Conservation (phyloP, 2,113 vertebrate genomes). For the Macaca nemestrina region DNA sequence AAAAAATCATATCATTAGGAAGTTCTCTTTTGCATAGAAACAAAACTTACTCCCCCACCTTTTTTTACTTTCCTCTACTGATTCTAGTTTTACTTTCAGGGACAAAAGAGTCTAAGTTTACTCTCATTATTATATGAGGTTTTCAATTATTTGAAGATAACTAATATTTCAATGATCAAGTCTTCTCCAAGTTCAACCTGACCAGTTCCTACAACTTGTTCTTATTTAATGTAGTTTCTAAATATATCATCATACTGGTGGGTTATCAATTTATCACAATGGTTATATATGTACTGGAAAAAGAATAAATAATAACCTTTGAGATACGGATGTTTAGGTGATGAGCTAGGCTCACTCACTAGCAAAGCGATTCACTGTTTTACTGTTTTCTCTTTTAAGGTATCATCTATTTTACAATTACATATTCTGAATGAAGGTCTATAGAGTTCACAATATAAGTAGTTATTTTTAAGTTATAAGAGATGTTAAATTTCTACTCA, state of each 20-base stretch:
- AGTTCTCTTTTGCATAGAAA: not conserved
- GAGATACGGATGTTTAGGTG: not conserved
- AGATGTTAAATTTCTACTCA: not conserved
- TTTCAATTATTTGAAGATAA: constrained; percentile 31
- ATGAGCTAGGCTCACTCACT: not conserved
- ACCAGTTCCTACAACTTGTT: not conserved
- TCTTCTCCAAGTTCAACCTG: not conserved
- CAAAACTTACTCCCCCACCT: not conserved
- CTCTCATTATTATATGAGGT: not conserved
- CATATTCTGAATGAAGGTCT: not conserved
- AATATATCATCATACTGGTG: not conserved
- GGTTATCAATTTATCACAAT: not conserved
- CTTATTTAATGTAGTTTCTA: not conserved
- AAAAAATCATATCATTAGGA: not conserved
- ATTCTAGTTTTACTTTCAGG: not conserved
- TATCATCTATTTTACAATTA: not conserved
- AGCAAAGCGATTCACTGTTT: not conserved
- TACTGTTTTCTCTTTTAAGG: not conserved
- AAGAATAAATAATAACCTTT: not conserved
- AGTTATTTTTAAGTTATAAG: not conserved
- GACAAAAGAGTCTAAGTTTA: not conserved
- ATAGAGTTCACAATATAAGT: not conserved
- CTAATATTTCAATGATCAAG: not conserved
- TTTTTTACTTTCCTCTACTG: not conserved
- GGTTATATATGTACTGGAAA: not conserved